phyloP scores from a whole-genome alignment of 1,140 invertebrate species.

The Formica selysi region DNA sequence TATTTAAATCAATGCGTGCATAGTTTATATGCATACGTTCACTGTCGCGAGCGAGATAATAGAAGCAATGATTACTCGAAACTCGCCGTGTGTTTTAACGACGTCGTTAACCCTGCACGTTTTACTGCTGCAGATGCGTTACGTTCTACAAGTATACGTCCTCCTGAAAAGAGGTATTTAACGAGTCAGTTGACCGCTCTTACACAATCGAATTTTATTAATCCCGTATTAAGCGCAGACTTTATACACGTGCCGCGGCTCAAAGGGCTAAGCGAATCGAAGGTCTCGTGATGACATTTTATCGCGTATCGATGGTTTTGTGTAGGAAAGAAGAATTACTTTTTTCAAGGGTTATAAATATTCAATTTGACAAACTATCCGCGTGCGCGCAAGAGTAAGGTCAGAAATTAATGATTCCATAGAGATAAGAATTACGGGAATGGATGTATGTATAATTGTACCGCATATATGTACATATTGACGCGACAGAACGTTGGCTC shows the following conservation, averaged over 20 bases:
- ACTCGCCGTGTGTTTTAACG: constrained; percentile 44
- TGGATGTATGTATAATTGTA: constrained; percentile 46
- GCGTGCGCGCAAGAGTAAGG: not conserved
- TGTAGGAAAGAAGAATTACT: not conserved
- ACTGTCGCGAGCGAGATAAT: constrained; percentile 36
- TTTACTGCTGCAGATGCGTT: constrained; percentile 32
- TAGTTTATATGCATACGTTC: not conserved
- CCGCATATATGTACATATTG: constrained; percentile 1
- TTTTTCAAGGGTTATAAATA: not conserved
- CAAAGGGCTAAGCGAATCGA: not conserved
- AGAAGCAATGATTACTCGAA: constrained; percentile 36
- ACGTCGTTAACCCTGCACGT: constrained; percentile 51
- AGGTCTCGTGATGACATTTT: not conserved
- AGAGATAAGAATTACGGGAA: constrained; percentile 6
- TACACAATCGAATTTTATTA: constrained; percentile 18
- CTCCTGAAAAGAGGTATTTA: constrained; percentile 7
- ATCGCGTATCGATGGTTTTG: not conserved
- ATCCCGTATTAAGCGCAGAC: not conserved
- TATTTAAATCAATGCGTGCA: not conserved
- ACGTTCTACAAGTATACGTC: constrained; percentile 1
- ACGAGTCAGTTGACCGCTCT: constrained; percentile 37
- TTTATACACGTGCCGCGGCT: not conserved
- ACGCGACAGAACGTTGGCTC: constrained; percentile 52
- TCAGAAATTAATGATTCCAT: not conserved
- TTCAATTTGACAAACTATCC: not conserved